Evolutionary conservation across 2,888 invertebrate species (phyloP).

Genomic region (Danaus chrysippus): DNA sequence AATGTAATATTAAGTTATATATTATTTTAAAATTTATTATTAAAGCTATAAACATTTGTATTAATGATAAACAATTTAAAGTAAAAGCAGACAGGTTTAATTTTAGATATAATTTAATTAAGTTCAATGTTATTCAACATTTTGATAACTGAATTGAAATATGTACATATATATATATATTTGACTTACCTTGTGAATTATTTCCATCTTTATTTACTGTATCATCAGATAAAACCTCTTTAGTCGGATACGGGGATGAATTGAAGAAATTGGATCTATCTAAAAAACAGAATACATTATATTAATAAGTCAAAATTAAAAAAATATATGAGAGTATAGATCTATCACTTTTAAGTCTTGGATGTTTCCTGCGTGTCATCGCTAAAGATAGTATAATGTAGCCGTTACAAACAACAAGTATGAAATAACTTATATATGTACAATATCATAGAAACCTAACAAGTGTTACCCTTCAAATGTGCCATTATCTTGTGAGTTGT

Average conservation of each 20-base stretch:
- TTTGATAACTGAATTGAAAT: too few relatives aligned
- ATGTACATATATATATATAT: neutral
- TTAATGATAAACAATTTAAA: too few relatives aligned
- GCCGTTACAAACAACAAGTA: constrained; percentile 7
- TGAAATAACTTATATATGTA: constrained; percentile 20
- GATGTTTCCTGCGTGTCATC: constrained; percentile 33
- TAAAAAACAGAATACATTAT: constrained; percentile 39
- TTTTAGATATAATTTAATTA: neutral
- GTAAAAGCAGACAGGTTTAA: neutral
- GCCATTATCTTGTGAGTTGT: too few relatives aligned
- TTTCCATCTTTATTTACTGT: constrained; percentile 56
- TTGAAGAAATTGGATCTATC: constrained; percentile 53
- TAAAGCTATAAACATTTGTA: too few relatives aligned
- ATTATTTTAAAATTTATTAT: too few relatives aligned
- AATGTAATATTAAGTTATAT: too few relatives aligned
- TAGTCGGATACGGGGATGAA: constrained; percentile 54
- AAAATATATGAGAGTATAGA: constrained; percentile 1
- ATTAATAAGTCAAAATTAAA: constrained; percentile 4
- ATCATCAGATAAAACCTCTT: constrained; percentile 51
- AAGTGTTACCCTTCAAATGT: constrained; percentile 2
- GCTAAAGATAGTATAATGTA: constrained; percentile 11
- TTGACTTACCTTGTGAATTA: constrained; percentile 56
- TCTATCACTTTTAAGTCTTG: constrained; percentile 28
- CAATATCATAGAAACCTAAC: constrained; percentile 37
- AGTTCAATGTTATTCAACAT: too few relatives aligned